Evolutionary conservation across 2,888 invertebrate species (phyloP), one percentile per base, ranked within the genome.

Genomic region (Caenorhabditis panamensis): DNA sequence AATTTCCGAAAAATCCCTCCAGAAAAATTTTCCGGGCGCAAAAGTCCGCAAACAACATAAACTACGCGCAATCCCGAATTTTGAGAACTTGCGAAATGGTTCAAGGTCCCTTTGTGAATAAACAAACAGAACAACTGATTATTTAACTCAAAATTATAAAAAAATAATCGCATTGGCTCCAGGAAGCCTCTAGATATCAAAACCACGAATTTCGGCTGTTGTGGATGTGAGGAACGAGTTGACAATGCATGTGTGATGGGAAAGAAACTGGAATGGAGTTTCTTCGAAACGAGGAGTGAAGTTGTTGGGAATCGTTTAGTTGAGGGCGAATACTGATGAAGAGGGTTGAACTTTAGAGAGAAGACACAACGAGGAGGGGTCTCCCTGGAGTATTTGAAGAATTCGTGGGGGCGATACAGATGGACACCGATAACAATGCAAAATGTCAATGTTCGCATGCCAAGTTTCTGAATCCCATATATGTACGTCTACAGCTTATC

Each of bases 191-290:
- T 3, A 41, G 13, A 13, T 16, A 9, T 13, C 16, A 41, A 37
- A 26, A 28, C 24, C 24, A 26, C 3, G 18, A n/a, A 47, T 24
- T 47, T 16, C 13, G 41, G 16, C 13, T 41, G 49, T 49, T 22
- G 18, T n/a, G 24, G 13, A 9, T 24, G 13, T 13, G 1, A 13
- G 4, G 51, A 51, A 51, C 22, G 11, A 18, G 49, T 6, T 49
- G 53, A 53, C 61, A 61, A 69, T 61, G 61, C 20, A 62, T 71
- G 71, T 51, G 71, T n/a, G 71, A 71, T 41, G 53, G 49, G 69
- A 69, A 54, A 18, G 69, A 69, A 41, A 18, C 22, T 41, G 26
- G 18, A 13, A 18, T 22, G 31, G 47, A 67, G 28, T 51, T 49
- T 36, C 20, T 13, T 31, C 9, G 31, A 54, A 18, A 54, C 1